Evolutionary conservation across 2,888 invertebrate genomes (phyloP).

Genomic region (Mythimna albipuncta): DNA sequence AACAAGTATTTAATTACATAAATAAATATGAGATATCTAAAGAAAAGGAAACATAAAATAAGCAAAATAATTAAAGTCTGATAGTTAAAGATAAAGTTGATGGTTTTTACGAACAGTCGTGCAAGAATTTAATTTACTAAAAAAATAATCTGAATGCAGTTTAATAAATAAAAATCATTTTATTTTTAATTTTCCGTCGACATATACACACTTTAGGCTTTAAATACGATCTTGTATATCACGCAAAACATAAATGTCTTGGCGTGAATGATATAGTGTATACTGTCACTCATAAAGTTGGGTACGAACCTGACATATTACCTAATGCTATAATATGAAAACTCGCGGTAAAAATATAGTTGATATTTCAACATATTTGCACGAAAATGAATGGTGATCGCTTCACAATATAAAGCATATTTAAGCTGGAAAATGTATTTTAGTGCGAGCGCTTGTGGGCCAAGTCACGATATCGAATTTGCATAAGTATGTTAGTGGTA

Average conservation of each 20-base stretch:
- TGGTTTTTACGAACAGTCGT: neutral
- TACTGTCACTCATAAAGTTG: slow-evolving; percentile 36
- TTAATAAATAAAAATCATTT: slow-evolving; percentile 3
- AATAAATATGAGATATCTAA: neutral
- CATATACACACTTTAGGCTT: neutral
- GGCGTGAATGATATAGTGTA: slow-evolving; percentile 41
- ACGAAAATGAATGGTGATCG: slow-evolving; percentile 28
- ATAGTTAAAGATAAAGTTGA: neutral
- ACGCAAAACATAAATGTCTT: slow-evolving; percentile 18
- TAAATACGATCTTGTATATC: slow-evolving; percentile 20
- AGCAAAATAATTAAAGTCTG: neutral
- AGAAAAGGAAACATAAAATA: neutral
- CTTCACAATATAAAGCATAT: slow-evolving; percentile 29
- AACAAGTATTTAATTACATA: too few species aligned
- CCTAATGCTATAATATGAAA: slow-evolving; percentile 27
- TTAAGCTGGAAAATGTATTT: slow-evolving; percentile 42
- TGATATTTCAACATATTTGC: slow-evolving; percentile 16
- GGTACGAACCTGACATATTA: slow-evolving; percentile 33
- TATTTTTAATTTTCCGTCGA: slow-evolving; percentile 10
- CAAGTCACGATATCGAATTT: slow-evolving; percentile 40
- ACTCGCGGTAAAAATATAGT: slow-evolving; percentile 27
- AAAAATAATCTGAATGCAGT: neutral
- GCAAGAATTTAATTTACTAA: slow-evolving; percentile 10
- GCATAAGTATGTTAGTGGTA: slow-evolving; percentile 45
- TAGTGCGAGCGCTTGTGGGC: slow-evolving; percentile 20